Conservation (phyloP, 1,140 invertebrate species). For the Leptinotarsa undecemlineata region DNA sequence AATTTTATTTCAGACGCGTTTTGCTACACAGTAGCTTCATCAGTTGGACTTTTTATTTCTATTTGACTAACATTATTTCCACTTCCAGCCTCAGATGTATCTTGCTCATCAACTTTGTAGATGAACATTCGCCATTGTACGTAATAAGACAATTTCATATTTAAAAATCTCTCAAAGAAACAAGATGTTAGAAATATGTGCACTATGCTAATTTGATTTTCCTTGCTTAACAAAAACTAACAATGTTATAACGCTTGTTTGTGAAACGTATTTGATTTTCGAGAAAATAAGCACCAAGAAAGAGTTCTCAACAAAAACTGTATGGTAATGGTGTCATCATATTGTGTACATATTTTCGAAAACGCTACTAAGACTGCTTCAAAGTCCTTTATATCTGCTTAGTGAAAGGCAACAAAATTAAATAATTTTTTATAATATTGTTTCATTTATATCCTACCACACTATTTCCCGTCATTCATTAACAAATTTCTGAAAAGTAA, state of each 20-base stretch:
- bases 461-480: no score
- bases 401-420: constrained; percentile 44
- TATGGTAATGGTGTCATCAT: constrained; percentile 30
- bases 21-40: no score
- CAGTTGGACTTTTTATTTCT: no score
- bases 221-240: constrained; percentile 33
- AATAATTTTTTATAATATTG: constrained; percentile 40
- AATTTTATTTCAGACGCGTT: no score
- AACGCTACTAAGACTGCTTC: constrained; percentile 45
- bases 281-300: constrained; percentile 33
- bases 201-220: constrained; percentile 30
- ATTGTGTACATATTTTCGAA: constrained; percentile 42
- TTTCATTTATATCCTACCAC: no score
- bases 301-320: constrained; percentile 32
- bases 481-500: no score
- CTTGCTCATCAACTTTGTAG: neutral
- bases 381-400: constrained; percentile 47
- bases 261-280: constrained; percentile 24
- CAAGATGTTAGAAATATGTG: constrained; percentile 29
- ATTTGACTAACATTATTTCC: neutral
- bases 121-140: constrained; percentile 6
- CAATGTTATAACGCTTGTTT: constrained; percentile 28
- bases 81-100: neutral
- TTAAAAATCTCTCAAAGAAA: constrained; percentile 23
- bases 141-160: constrained; percentile 25